Conservation (phyloP, 2,888 invertebrate genomes). For the Creontiades dilutus region DNA sequence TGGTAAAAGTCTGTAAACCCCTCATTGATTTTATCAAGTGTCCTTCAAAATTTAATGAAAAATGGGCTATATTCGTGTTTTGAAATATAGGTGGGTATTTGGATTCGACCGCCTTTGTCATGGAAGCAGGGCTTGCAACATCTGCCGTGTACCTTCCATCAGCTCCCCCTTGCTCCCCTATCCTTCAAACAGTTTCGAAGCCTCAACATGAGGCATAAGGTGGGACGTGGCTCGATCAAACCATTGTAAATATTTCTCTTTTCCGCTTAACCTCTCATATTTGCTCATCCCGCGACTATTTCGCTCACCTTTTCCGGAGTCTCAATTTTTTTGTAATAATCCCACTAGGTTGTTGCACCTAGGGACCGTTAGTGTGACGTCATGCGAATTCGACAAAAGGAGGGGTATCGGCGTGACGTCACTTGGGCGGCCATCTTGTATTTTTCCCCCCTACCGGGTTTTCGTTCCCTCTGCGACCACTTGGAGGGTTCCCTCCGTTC, state of each 20-base stretch:
- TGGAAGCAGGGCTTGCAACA: slow-evolving; percentile 54
- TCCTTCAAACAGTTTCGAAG: not conserved
- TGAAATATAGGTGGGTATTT: not conserved
- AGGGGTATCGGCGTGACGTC: slow-evolving; percentile 58
- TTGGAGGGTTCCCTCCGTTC: slow-evolving; percentile 32
- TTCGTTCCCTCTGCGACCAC: slow-evolving; percentile 22
- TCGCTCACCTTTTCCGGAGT: not conserved
- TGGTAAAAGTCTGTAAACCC: too few relatives aligned
- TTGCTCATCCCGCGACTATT: not conserved
- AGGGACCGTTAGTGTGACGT: slow-evolving; percentile 72
- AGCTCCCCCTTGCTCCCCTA: not conserved
- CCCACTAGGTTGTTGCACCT: slow-evolving; percentile 65
- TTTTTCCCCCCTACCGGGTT: slow-evolving; percentile 22
- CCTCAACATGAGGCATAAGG: too few relatives aligned
- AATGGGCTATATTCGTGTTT: not conserved
- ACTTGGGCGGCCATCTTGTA: slow-evolving; percentile 62
- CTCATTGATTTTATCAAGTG: too few relatives aligned
- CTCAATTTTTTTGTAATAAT: not conserved
- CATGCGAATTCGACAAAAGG: slow-evolving; percentile 46
- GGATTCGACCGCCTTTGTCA: slow-evolving; percentile 51
- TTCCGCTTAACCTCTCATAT: not conserved
- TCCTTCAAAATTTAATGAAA: not conserved
- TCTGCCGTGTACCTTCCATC: slow-evolving; percentile 21
- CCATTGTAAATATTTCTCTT: too few relatives aligned
- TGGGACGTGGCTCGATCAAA: too few relatives aligned